Evolutionary conservation across 2,797 vertebrate genomes (phyloP).

Genomic region (Trachops cirrhosus): DNA sequence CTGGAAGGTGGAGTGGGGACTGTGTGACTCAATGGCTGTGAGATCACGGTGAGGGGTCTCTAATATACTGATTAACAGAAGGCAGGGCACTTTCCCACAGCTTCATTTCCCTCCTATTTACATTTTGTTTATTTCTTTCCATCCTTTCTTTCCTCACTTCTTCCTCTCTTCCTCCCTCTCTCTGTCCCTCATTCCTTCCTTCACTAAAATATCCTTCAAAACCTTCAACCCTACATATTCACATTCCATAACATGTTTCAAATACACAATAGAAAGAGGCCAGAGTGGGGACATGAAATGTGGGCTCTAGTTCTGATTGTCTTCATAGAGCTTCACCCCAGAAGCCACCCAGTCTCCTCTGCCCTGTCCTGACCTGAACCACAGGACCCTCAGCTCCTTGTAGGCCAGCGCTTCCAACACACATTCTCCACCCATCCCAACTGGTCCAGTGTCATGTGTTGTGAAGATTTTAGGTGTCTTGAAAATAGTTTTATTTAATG

Average conservation of each 20-base stretch:
- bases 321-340: accelerated
- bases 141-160: too few species aligned
- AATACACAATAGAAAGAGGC: not conserved
- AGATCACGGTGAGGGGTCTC: not conserved
- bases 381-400: accelerated
- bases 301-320: not conserved
- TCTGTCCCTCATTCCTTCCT: not conserved
- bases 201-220: not conserved
- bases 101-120: not conserved
- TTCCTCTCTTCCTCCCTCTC: accelerated
- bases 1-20: not conserved
- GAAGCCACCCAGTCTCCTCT: not conserved
- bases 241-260: not conserved
- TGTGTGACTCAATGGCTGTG: not conserved
- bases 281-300: accelerated
- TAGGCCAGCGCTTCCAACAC: accelerated
- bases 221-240: not conserved
- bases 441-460: not conserved
- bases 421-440: accelerated
- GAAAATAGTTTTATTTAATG: not conserved
- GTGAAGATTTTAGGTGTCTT: not conserved
- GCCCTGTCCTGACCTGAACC: accelerated
- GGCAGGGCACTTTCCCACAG: not conserved
- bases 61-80: not conserved
- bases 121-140: not conserved